Conservation (phyloP, 2,888 invertebrate genomes). For the Pantelozetes paolii region DNA sequence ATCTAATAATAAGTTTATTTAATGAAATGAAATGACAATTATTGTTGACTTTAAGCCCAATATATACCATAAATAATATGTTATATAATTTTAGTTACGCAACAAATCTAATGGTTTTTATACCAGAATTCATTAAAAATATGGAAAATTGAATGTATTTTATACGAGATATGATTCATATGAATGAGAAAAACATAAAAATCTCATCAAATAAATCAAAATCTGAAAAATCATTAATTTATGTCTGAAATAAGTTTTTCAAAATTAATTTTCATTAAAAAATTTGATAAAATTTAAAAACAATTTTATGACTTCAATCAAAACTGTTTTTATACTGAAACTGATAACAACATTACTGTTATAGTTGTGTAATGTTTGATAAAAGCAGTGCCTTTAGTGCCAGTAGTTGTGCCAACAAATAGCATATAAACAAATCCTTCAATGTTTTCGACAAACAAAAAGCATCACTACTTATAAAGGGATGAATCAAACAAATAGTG, state of each 20-base stretch:
- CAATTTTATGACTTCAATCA: constrained; percentile 13
- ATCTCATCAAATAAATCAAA: not conserved
- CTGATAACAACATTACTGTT: constrained; percentile 33
- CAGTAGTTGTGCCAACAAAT: constrained; percentile 28
- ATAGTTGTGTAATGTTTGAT: constrained; percentile 21
- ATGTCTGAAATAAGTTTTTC: not conserved
- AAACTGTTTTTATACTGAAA: not conserved
- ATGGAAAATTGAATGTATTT: not conserved
- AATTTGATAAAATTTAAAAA: not conserved
- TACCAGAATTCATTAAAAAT: not conserved
- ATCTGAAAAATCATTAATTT: constrained; percentile 5
- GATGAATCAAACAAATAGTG: constrained; percentile 32
- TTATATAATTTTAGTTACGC: not conserved
- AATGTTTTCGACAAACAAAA: constrained; percentile 33
- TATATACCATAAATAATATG: constrained; percentile 14
- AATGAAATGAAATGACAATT: not conserved
- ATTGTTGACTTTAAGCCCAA: not conserved
- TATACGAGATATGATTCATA: not conserved
- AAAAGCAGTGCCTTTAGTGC: constrained; percentile 14
- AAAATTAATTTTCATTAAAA: not conserved
- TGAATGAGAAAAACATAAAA: not conserved
- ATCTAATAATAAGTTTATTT: not conserved
- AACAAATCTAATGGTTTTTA: constrained; percentile 12
- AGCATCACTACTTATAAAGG: constrained; percentile 31
- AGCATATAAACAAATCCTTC: constrained; percentile 28